phyloP scores from a whole-genome alignment of 23 tunicate species.

The Pegea sp. region DNA sequence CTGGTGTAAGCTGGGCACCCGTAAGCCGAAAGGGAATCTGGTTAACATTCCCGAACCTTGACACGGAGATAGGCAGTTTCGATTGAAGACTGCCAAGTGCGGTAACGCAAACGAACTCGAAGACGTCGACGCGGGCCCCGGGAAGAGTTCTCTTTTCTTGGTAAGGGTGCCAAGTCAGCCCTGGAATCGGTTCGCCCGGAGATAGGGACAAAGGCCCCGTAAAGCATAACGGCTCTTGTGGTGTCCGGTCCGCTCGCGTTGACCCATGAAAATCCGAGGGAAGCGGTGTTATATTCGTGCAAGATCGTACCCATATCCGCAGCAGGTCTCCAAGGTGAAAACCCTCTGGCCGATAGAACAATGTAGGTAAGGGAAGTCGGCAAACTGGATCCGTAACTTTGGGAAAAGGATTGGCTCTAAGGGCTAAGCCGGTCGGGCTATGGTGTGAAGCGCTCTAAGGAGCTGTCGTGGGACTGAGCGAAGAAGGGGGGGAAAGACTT shows the following conservation, averaged over 20 bases:
- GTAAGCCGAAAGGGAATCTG: constrained; percentile 14
- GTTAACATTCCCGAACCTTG: constrained; percentile 19
- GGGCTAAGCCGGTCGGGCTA: too few relatives aligned
- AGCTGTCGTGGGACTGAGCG: constrained; percentile 34
- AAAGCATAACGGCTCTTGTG: constrained; percentile 22
- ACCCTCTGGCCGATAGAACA: too few relatives aligned
- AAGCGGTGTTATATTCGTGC: constrained; percentile 1
- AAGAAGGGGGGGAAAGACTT: constrained; percentile 14
- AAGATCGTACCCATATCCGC: constrained; percentile 58
- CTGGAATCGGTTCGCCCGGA: constrained; percentile 34
- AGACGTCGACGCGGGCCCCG: constrained; percentile 11
- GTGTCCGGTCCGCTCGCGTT: constrained; percentile 35
- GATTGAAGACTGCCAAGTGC: constrained; percentile 1
- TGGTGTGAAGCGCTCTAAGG: too few relatives aligned
- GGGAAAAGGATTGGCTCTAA: too few relatives aligned
- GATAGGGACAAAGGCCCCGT: constrained; percentile 5
- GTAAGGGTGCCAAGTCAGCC: constrained; percentile 10
- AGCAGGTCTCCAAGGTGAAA: constrained; percentile 82
- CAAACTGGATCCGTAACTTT: too few relatives aligned
- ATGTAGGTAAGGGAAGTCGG: too few relatives aligned
- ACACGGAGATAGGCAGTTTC: constrained; percentile 9
- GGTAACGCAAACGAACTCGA: constrained; percentile 21
- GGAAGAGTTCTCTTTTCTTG: constrained; percentile 30
- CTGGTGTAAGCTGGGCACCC: not conserved
- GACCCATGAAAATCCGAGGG: constrained; percentile 46